Percentiles rank a stretch among this genome's conserved stretches.
Conservation (phyloP, 2,888 invertebrate genomes). For the Drosophila kanekoi region DNA sequence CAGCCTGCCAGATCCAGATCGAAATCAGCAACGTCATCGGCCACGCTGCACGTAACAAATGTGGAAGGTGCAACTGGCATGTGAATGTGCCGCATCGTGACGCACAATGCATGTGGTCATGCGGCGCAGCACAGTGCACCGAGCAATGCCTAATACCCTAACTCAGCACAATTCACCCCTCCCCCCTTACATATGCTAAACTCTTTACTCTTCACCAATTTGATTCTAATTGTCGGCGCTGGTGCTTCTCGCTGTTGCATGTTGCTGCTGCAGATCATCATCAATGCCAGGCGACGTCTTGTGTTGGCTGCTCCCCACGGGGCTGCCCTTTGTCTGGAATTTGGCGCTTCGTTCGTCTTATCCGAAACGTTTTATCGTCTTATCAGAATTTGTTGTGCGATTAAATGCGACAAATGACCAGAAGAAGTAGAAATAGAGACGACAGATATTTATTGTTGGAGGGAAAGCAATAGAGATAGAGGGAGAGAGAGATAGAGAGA, state of each 20-base stretch:
- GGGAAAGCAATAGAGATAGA: too few relatives aligned
- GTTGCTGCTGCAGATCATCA: conserved; percentile 30
- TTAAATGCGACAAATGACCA: conserved; percentile 1
- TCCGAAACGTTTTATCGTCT: conserved; percentile 41
- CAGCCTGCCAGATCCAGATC: conserved; percentile 46
- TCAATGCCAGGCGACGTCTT: conserved; percentile 53
- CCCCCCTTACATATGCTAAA: neutral
- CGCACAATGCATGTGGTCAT: conserved; percentile 69
- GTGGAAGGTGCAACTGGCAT: conserved; percentile 51
- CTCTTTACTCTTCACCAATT: conserved; percentile 57
- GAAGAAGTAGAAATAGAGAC: neutral
- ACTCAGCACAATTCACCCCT: neutral
- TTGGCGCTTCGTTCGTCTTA: conserved; percentile 37
- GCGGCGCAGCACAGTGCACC: conserved; percentile 18
- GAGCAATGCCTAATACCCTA: conserved; percentile 15
- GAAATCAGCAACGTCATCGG: conserved; percentile 72
- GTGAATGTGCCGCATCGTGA: conserved; percentile 61
- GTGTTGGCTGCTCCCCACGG: conserved; percentile 14
- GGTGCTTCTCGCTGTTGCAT: conserved; percentile 19
- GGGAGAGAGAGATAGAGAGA: too few relatives aligned
- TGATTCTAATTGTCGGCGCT: conserved; percentile 69
- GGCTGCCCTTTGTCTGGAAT: conserved; percentile 19
- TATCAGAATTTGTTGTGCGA: conserved; percentile 25
- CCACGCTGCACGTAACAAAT: conserved; percentile 73
- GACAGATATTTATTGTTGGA: too few relatives aligned